Evolutionary conservation across 1,140 invertebrate species (phyloP).

Genomic region (Anastatus disparis): DNA sequence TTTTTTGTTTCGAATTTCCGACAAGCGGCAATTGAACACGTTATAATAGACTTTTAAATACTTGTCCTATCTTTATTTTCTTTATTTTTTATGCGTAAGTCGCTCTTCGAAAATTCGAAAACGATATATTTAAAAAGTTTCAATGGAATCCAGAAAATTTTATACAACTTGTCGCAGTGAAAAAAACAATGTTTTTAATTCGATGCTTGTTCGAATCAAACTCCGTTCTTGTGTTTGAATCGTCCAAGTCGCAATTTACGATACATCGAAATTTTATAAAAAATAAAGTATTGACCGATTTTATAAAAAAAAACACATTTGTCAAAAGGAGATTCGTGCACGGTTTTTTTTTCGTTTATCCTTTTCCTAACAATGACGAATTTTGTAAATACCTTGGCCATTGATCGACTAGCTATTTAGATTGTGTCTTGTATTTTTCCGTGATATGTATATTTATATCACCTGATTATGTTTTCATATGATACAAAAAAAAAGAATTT

Average conservation of each 20-base stretch:
- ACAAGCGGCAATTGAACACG: neutral
- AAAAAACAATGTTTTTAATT: conserved; percentile 25
- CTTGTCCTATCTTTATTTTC: neutral
- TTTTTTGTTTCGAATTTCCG: conserved; percentile 2
- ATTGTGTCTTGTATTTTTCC: conserved; percentile 28
- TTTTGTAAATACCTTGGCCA: conserved; percentile 37
- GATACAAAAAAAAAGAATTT: conserved; percentile 8
- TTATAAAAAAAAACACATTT: conserved; percentile 31
- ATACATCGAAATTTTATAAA: conserved; percentile 26
- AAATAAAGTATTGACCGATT: conserved; percentile 1
- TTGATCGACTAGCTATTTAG: conserved; percentile 19
- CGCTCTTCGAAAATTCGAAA: conserved; percentile 13
- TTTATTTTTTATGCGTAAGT: neutral
- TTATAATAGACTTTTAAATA: neutral
- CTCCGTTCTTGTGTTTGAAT: neutral
- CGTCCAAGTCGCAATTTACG: neutral
- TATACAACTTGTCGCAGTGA: neutral
- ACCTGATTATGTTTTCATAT: conserved; percentile 20
- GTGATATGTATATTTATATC: conserved; percentile 16
- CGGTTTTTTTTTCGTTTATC: conserved; percentile 9
- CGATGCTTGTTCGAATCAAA: neutral
- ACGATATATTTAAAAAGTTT: conserved; percentile 3
- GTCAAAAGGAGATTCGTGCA: neutral
- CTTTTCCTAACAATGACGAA: conserved; percentile 4
- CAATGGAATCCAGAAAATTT: conserved; percentile 11